These are phyloP conservation scores for Phlogophora meticulosa DNA, from an alignment of 2,888 invertebrate species.

Conservation along the genomic window DNA sequence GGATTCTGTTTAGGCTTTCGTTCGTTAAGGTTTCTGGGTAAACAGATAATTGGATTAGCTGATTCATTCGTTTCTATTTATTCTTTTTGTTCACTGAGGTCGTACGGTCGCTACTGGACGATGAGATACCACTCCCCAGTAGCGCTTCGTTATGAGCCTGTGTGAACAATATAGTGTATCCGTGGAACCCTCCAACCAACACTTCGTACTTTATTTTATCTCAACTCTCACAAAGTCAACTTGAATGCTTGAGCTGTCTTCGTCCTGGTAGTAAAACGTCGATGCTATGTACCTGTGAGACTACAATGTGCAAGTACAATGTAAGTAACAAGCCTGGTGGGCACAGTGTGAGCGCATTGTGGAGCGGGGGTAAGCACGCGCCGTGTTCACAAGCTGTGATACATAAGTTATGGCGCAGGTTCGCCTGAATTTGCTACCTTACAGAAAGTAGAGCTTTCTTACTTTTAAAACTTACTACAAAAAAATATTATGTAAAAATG, in stretches of 20 bases:
- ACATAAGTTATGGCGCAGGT: constrained; percentile 20
- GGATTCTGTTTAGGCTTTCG: constrained; percentile 9
- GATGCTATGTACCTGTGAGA: not conserved
- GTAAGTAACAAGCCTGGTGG: not conserved
- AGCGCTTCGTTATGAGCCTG: not conserved
- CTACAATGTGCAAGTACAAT: constrained; percentile 3
- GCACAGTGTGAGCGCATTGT: not conserved
- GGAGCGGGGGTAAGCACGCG: not conserved
- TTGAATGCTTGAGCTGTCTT: not conserved
- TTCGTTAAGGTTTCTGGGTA: constrained; percentile 9
- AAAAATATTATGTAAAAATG: too few species aligned
- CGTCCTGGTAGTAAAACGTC: not conserved
- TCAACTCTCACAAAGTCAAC: not conserved
- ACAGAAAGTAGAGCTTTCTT: not conserved
- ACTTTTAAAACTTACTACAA: too few species aligned
- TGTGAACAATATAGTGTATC: not conserved
- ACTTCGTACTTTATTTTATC: not conserved
- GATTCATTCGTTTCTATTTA: constrained; percentile 7
- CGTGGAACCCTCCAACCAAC: not conserved
- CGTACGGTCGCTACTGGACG: not conserved
- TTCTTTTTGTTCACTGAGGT: not conserved
- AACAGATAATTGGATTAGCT: constrained; percentile 36
- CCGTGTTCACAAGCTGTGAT: constrained; percentile 12
- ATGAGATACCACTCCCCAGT: not conserved
- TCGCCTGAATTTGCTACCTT: not conserved